Evolutionary conservation across 2,888 invertebrate species (phyloP), one percentile per base, ranked within the genome.

Genomic region (Leptopilina syphax): DNA sequence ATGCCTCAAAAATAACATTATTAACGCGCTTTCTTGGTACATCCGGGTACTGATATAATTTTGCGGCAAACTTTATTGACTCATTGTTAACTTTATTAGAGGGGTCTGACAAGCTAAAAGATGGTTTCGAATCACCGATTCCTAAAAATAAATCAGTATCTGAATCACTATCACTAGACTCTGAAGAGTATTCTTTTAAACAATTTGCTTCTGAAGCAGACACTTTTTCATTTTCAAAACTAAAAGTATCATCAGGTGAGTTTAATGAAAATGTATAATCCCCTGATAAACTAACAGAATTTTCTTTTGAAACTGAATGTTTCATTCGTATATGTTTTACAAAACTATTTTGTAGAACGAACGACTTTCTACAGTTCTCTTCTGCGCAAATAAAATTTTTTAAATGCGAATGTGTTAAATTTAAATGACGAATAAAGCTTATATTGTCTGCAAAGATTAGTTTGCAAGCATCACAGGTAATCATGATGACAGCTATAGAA

Each of bases 21-120:
- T 76, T 66, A 50, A 80, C 78, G 18, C 67, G 12, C 57, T 60
- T 70, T 18, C 81, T 73, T 47, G 81, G 65, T 76, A 83, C 77
- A 41, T 81, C 77, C 12, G 77, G 65, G 54, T 47, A 81, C 18
- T 70, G 50, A 68, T 83, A 65, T 34, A 83, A 67, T 27, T 80
- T 44, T 5, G 50, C 63, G 2, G 68, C 34, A 27, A 54, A 65
- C 12, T 65, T 27, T 18, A 57, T 27, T 27, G 27, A 27, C 27
- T 27, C 27, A 27, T 27, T 27, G 27, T 3, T 27, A 27, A 27
- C 27, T 27, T 27, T 1, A 27, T 27, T 27, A 27, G 27, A 27
- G 27, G 27, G 27, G 27, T 27, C 27, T 27, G 27, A 27, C 1
- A 27, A 27, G 27, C 27, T 27, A 27, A 27, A 27, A 27, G 27